Conservation (phyloP, 2,113 vertebrate species). For the Naja naja region DNA sequence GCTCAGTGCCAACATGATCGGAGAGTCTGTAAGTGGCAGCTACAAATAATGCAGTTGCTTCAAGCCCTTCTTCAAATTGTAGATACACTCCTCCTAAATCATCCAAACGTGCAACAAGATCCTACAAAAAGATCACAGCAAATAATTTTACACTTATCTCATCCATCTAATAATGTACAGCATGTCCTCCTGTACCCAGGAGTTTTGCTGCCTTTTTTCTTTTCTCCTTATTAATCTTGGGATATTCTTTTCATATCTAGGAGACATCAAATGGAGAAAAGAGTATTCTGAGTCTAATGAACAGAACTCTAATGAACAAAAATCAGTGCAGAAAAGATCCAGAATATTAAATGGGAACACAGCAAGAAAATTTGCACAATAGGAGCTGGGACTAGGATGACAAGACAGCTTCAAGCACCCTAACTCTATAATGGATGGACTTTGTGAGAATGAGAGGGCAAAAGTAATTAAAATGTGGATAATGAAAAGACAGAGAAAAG, state of each 20-base stretch:
- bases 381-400: background rate
- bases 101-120: slow-evolving; percentile 94
- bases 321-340: background rate
- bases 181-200: background rate
- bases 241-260: background rate
- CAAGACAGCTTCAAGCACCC: background rate
- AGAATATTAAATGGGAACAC: background rate
- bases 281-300: background rate
- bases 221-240: background rate
- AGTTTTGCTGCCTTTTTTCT: background rate
- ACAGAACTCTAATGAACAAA: background rate
- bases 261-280: background rate
- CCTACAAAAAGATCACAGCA: slow-evolving; percentile 67
- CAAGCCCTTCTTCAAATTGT: slow-evolving; percentile 97
- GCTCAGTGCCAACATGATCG: slow-evolving; percentile 90
- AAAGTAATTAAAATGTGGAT: background rate
- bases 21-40: slow-evolving; percentile 90
- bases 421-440: background rate
- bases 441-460: background rate
- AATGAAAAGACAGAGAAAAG: background rate
- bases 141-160: background rate
- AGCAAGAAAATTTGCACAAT: background rate
- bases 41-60: slow-evolving; percentile 91
- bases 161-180: background rate
- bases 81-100: slow-evolving; percentile 93